A percentile compares a stretch with the other conserved stretches of the same genome.
Evolutionary conservation across 2,888 invertebrate genomes (phyloP).

Genomic region (Doris montereyensis): DNA sequence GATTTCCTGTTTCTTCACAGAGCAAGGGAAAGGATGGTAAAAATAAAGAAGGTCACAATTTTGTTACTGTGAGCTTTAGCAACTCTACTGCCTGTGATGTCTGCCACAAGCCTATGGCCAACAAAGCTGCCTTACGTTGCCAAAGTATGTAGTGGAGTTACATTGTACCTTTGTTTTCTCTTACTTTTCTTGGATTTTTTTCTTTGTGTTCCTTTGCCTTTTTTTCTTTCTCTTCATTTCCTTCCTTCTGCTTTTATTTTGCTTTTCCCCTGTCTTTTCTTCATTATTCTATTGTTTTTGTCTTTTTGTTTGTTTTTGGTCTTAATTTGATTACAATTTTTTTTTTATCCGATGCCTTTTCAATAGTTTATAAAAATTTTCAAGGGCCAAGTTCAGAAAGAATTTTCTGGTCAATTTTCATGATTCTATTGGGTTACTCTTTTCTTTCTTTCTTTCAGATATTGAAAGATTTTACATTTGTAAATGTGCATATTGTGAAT

Average conservation of each 20-base stretch:
- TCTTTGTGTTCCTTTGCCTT: conserved; percentile 9
- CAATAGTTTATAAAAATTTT: too few species aligned
- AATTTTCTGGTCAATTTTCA: too few species aligned
- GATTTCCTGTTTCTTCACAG: conserved; percentile 37
- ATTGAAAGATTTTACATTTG: too few species aligned
- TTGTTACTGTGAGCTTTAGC: conserved; percentile 81
- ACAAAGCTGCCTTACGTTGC: conserved; percentile 87
- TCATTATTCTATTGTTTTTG: background rate
- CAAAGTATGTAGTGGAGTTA: conserved; percentile 83
- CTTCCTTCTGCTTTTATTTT: background rate
- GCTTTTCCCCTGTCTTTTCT: background rate
- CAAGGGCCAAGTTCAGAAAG: too few species aligned
- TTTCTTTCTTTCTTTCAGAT: too few species aligned
- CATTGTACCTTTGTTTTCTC: background rate
- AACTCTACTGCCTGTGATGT: conserved; percentile 77
- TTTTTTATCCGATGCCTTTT: too few species aligned
- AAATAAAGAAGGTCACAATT: conserved; percentile 77
- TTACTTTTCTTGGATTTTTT: background rate
- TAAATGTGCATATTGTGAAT: too few species aligned
- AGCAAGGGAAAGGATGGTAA: conserved; percentile 59
- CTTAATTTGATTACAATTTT: too few species aligned
- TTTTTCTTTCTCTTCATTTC: background rate
- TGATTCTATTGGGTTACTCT: too few species aligned
- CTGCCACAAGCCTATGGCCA: conserved; percentile 84
- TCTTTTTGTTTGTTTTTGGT: background rate